Evolutionary conservation across 2,113 vertebrate species (phyloP).

Genomic region (Perccottus glenii): DNA sequence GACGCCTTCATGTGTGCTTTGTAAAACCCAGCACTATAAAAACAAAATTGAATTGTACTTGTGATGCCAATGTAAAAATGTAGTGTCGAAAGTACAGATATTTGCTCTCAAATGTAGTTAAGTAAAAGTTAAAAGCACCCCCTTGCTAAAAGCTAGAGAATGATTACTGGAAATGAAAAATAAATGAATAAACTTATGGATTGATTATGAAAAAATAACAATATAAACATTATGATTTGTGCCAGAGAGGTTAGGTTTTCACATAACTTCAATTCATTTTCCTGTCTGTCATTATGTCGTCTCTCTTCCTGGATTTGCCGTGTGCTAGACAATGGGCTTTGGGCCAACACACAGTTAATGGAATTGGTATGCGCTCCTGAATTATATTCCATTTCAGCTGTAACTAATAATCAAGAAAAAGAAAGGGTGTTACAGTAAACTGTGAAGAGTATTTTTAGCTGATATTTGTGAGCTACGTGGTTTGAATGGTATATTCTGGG

Average conservation of each 20-base stretch:
- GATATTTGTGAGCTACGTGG: not conserved
- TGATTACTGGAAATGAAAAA: not conserved
- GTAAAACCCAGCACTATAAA: too few species aligned
- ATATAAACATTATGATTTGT: conserved; percentile 10
- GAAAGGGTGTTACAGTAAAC: not conserved
- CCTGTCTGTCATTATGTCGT: not conserved
- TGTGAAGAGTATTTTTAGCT: not conserved
- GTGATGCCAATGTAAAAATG: not conserved
- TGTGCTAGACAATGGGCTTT: not conserved
- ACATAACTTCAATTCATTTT: conserved; percentile 13
- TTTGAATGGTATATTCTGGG: not conserved
- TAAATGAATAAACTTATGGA: not conserved
- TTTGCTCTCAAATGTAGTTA: not conserved
- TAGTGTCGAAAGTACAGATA: too few species aligned
- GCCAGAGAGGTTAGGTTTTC: conserved; percentile 14
- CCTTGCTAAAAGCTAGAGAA: too few species aligned
- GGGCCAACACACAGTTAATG: conserved; percentile 13
- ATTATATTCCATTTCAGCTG: conserved; percentile 11
- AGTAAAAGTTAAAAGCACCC: too few species aligned
- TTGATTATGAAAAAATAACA: not conserved
- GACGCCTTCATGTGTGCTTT: too few species aligned
- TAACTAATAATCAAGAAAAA: not conserved
- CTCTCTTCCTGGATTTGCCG: conserved; percentile 9
- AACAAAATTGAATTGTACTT: too few species aligned
- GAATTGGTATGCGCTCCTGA: conserved; percentile 2